Evolutionary conservation across 1,140 invertebrate species (phyloP).

Genomic region (Trichonephila clavipes): DNA sequence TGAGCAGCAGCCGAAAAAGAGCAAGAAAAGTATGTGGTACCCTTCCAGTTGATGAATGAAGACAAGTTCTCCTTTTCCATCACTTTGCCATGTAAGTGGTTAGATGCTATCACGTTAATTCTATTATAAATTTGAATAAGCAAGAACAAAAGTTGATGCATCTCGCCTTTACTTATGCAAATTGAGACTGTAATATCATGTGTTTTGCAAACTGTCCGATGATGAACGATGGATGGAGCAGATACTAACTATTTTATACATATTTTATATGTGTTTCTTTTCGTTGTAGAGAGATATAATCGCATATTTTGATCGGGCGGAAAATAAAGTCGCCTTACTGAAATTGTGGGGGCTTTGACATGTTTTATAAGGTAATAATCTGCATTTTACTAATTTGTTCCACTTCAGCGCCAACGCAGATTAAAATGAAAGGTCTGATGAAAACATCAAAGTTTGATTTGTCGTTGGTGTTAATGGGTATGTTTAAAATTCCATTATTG

Average conservation of each 20-base stretch:
- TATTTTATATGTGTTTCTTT: not conserved
- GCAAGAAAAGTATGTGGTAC: not conserved
- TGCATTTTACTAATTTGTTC: no score
- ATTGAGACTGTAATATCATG: not conserved
- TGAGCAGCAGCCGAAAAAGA: not conserved
- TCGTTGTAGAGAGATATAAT: not conserved
- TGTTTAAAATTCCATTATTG: no score
- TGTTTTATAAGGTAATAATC: no score
- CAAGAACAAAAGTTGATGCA: not conserved
- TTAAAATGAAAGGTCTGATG: no score
- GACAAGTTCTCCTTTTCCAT: not conserved
- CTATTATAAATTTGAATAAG: slow-evolving; percentile 28
- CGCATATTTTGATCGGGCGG: not conserved
- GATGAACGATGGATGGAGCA: not conserved
- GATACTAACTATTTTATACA: slow-evolving; percentile 4
- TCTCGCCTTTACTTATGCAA: not conserved
- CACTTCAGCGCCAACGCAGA: no score
- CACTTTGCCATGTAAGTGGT: not conserved
- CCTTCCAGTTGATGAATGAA: slow-evolving; percentile 4
- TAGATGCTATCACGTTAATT: not conserved
- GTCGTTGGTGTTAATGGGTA: no score
- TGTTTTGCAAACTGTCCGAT: not conserved
- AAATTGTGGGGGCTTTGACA: no score
- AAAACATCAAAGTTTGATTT: no score
- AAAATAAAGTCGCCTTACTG: no score